A percentile compares a stretch with the other conserved stretches of the same genome.
Conservation (phyloP, 2,797 vertebrate species). For the Myiotriccus ornatus region DNA sequence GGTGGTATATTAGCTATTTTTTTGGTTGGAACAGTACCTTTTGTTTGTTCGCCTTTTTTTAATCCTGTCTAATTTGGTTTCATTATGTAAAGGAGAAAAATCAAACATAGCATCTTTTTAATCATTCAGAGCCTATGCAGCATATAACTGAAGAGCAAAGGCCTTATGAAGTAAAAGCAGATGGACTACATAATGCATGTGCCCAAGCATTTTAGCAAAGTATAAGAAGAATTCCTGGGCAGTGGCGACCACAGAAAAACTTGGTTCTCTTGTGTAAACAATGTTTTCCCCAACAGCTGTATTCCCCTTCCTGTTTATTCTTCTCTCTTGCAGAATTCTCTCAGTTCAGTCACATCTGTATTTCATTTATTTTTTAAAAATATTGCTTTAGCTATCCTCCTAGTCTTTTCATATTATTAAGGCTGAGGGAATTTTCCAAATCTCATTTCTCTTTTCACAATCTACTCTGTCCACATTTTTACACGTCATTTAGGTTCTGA, state of each 20-base stretch:
- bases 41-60: neutral
- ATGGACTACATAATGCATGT: conserved; percentile 34
- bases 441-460: conserved; percentile 31
- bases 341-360: conserved; percentile 46
- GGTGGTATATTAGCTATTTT: neutral
- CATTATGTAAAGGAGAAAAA: neutral
- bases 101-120: neutral
- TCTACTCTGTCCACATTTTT: conserved; percentile 35
- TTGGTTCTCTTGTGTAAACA: conserved; percentile 62
- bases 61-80: neutral
- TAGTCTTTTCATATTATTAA: conserved; percentile 39
- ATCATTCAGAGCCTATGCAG: neutral
- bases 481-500: conserved; percentile 50
- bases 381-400: conserved; percentile 34
- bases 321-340: conserved; percentile 46
- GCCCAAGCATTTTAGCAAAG: conserved; percentile 46
- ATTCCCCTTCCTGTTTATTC: conserved; percentile 65
- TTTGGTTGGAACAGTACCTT: neutral
- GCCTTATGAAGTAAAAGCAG: conserved; percentile 32
- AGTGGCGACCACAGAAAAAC: conserved; percentile 18
- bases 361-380: conserved; percentile 45
- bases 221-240: conserved; percentile 39
- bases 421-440: conserved; percentile 31
- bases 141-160: neutral
- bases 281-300: conserved; percentile 63